These are phyloP conservation scores for Tolmerus cingulatus DNA, from an alignment of 2,888 invertebrate genomes.

Conservation along the genomic window DNA sequence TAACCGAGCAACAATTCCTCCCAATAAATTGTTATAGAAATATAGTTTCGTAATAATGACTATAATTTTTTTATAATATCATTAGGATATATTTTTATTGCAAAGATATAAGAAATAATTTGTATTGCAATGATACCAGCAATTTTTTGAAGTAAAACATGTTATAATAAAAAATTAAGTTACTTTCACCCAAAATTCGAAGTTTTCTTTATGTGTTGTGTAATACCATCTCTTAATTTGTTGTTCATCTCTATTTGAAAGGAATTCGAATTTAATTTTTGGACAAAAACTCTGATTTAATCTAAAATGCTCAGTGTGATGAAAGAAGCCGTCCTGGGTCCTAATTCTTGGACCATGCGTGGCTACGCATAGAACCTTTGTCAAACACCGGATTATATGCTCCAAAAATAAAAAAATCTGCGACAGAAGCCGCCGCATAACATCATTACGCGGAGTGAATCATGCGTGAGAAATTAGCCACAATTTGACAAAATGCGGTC, in stretches of 20 bases:
- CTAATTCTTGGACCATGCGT: neutral
- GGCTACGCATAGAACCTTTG: neutral
- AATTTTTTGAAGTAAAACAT: neutral
- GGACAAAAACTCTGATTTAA: neutral
- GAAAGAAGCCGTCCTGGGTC: neutral
- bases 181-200: neutral
- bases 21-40: no score
- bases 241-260: neutral
- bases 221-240: neutral
- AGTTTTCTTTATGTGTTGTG: neutral
- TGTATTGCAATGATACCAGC: no score
- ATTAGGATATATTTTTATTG: no score
- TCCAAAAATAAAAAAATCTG: neutral
- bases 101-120: no score
- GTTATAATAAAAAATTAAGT: neutral
- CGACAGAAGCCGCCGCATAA: neutral
- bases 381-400: neutral
- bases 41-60: no score
- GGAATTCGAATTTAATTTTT: neutral
- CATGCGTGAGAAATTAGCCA: constrained; percentile 5
- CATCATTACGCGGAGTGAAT: neutral
- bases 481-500: neutral
- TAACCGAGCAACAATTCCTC: no score
- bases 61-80: no score
- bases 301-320: neutral